Base-by-base conservation (phyloP, 2,113 vertebrate species). In the Paraplagusia blochii region DNA sequence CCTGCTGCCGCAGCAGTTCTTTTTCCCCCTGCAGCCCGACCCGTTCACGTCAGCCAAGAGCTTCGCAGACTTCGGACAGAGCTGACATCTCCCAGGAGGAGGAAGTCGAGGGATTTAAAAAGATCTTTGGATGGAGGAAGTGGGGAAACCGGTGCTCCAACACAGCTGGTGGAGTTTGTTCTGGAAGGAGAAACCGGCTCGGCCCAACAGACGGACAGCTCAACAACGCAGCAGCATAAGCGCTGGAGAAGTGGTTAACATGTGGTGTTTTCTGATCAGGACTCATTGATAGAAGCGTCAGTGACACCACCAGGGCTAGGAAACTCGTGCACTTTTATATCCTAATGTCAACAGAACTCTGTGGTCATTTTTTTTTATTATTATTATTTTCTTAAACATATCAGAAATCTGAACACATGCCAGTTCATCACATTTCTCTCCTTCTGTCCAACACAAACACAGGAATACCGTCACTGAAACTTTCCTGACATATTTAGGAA, bases 51-150 rank as follows among this genome's bases (percentile, higher is more conserved):
- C 85, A 0, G 88, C 91, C 64, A 97, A 97, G 73, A 90, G 88
- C 74, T 94, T 94, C 50, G 88, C 92, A 0, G 95, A 98, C 69
- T 95, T 96, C 61, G 85, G 87, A 51, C 94, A 95, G 85, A 94
- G 91, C 74, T 96, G 92, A 97, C 74, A 50, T 54, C 55, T 52
- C 51, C 48, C 44, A 7, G 66, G 45, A 8, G 22, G 44, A 34
- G 36, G 14, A 50, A 44, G 36, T 8, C 12, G 59, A 66, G 51
- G 68, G 63, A 75, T 58, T 58, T 73, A 72, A 33, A 39, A 29
- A 22, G 49, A 43, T 39, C 19, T 52, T 13, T 29, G 17, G 45
- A 51, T 14, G 52, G 29, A 11, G 42, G 47, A 51, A 16, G 51
- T 18, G 29, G 22, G 22, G 22, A 6, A 29, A 29, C 22, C 6